These are phyloP conservation scores for Opisthocomus hoazin DNA, from an alignment of 2,113 vertebrate species.

Conservation along the genomic window DNA sequence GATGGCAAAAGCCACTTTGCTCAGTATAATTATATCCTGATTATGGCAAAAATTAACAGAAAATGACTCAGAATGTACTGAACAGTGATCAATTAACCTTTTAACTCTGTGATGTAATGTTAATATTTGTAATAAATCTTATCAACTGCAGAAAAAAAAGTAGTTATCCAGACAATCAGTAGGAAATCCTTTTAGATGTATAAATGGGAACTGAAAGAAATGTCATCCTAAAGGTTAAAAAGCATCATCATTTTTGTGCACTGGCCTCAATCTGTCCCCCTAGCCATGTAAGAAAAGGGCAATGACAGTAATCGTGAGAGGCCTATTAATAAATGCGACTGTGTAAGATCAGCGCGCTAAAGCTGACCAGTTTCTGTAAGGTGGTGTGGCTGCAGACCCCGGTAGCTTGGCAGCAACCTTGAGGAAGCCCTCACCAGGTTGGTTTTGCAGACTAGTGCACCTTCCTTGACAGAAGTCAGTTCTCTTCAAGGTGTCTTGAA, in stretches of 20 bases:
- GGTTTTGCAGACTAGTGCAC: neutral
- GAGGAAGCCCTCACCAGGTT: neutral
- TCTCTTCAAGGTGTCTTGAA: neutral
- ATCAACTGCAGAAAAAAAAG: neutral
- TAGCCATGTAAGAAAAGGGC: neutral
- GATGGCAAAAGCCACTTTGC: slow-evolving; percentile 8
- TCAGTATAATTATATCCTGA: neutral
- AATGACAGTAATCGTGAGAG: neutral
- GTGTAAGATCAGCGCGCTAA: neutral
- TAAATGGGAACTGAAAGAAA: neutral
- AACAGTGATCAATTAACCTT: neutral
- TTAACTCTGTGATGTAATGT: slow-evolving; percentile 13
- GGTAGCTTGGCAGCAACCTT: neutral
- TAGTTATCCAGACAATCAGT: neutral
- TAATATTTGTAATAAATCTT: slow-evolving; percentile 14
- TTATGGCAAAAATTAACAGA: neutral
- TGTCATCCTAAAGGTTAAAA: neutral
- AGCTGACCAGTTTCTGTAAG: neutral
- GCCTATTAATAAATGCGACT: neutral
- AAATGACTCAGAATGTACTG: neutral
- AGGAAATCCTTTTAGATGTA: neutral
- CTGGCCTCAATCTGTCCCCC: neutral
- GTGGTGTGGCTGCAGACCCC: neutral
- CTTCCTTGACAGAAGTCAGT: neutral
- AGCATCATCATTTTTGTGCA: neutral